Percentiles rank a stretch among this genome's conserved stretches.
Conservation (phyloP, 2,888 invertebrate species). For the Fragum sueziense region DNA sequence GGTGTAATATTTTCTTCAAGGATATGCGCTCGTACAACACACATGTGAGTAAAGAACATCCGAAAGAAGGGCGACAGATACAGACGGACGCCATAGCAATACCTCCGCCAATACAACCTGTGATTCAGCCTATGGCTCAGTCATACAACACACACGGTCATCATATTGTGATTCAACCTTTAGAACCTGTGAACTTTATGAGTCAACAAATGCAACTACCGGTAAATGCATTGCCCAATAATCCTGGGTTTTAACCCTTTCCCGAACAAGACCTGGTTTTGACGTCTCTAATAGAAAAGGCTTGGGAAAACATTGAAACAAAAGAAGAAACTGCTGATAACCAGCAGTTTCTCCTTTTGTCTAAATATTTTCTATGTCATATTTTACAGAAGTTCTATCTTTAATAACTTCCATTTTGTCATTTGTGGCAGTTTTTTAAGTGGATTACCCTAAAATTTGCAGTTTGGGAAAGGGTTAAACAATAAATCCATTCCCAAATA, state of each 20-base stretch:
- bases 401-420: no score
- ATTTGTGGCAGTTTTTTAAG: no score
- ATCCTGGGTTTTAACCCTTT: neutral
- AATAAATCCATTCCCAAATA: neutral
- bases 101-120: neutral
- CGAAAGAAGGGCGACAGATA: neutral
- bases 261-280: no score
- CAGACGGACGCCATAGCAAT: neutral
- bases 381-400: no score
- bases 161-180: neutral
- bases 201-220: neutral
- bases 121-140: neutral
- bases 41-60: conserved; percentile 46
- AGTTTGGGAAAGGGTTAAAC: no score
- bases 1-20: conserved; percentile 54
- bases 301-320: no score
- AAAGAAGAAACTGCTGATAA: no score
- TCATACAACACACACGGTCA: neutral
- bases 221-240: neutral
- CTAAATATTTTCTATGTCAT: no score
- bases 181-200: neutral
- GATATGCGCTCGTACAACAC: conserved; percentile 37
- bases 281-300: no score
- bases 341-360: no score
- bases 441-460: no score